phyloP scores from a whole-genome alignment of 2,113 vertebrate genomes.

The Ciconia boyciana region DNA sequence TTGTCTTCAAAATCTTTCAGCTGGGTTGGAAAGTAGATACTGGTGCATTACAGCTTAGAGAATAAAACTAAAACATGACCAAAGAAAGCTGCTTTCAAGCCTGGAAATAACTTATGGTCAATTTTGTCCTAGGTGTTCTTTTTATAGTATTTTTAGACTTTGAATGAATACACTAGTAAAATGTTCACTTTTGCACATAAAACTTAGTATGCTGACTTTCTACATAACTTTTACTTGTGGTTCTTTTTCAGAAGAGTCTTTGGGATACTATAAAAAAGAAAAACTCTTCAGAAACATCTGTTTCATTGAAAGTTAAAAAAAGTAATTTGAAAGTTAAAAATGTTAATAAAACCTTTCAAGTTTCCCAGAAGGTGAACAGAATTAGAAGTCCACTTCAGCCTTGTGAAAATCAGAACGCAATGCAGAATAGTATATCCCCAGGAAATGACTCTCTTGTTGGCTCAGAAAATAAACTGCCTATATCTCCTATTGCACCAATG shows the following conservation, averaged over 20 bases:
- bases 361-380: constrained; percentile 70
- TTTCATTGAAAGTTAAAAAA: constrained; percentile 48
- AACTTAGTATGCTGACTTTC: neutral
- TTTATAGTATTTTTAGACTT: neutral
- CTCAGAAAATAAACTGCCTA: constrained; percentile 56
- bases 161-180: neutral
- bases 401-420: constrained; percentile 71
- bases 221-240: neutral
- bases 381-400: constrained; percentile 80
- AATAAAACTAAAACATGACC: neutral
- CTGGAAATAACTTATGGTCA: neutral
- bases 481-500: constrained; percentile 46
- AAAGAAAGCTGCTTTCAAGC: neutral
- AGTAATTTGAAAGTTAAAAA: constrained; percentile 59
- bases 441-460: neutral
- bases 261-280: constrained; percentile 89
- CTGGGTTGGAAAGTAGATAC: neutral
- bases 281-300: constrained; percentile 36
- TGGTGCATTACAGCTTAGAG: neutral
- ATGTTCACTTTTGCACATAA: neutral
- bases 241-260: constrained; percentile 80
- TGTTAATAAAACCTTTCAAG: constrained; percentile 81
- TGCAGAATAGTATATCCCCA: neutral
- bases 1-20: neutral
- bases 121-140: neutral